Base-by-base conservation (phyloP, 2,113 vertebrate species). In the Maccullochella peelii region DNA sequence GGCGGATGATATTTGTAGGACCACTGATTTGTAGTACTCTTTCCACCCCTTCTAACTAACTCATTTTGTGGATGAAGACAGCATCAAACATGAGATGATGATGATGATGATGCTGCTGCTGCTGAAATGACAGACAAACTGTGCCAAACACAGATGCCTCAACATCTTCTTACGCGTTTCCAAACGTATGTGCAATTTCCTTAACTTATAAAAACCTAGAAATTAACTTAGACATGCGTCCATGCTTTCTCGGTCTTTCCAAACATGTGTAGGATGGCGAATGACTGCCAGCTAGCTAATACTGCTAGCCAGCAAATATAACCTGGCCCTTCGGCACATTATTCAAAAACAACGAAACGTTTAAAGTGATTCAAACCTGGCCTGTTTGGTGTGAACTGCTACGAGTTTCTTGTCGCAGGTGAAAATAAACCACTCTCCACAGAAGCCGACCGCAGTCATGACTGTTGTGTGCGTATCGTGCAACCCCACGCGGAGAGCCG, bases 341-440 rank as follows among this genome's bases (percentile, higher is more conserved):
- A 40, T 6, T 27, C 16, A 30, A 1, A 10, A 5, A 44, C 1
- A 25, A 1, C 1, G 5, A 33, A 30, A n/a, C 5, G 33, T 62
- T 7, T 12, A 4, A 10, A 18, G 20, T 1, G 10, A 9, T 4
- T 20, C 81, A 21, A 33, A 95, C 95, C 92, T 92, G 79, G 5
- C 58, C 16, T 93, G 65, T 78, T 79, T 87, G 23, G 40, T 86
- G 86, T 95, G 68, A 20, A 94, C 5, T 0, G 94, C 94, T 12
- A 94, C 23, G 4, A 96, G 89, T 49, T 80, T 90, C 27, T 69
- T 91, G 30, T 88, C 93, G 67, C 93, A 89, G 27, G 20, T 82
- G 11, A 88, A 67, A 15, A 94, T 44, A 9, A 94, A 42, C 94
- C 94, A 95, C 0, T 92, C 73, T 78, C 89, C 91, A 63, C 93